Evolutionary conservation across 2,888 invertebrate species (phyloP).

Genomic region (Drosophila flavopinicola): DNA sequence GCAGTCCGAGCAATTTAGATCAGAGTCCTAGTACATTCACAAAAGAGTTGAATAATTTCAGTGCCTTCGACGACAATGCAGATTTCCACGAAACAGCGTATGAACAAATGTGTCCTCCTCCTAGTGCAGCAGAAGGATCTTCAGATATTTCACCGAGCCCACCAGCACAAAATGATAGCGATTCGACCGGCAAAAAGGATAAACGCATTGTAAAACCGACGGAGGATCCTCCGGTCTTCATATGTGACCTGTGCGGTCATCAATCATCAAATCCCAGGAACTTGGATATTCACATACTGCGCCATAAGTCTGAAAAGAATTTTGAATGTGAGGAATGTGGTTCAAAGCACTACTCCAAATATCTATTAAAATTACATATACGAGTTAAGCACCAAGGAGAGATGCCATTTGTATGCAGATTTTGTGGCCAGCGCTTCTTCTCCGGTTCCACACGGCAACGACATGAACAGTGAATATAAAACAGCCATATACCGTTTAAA

Average conservation of each 20-base stretch:
- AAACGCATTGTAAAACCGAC: not conserved
- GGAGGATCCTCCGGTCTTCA: conserved; percentile 14
- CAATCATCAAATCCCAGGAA: conserved; percentile 15
- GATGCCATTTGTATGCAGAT: conserved; percentile 79
- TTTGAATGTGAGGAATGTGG: conserved; percentile 55
- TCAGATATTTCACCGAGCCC: not conserved
- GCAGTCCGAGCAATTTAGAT: not conserved
- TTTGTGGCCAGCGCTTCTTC: conserved; percentile 73
- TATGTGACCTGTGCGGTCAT: conserved; percentile 48
- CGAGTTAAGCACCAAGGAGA: conserved; percentile 79
- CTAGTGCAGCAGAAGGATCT: not conserved
- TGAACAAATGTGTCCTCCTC: not conserved
- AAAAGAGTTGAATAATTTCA: not conserved
- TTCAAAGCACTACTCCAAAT: conserved; percentile 45
- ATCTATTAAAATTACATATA: conserved; percentile 52
- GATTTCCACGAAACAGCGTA: not conserved
- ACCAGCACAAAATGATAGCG: not conserved
- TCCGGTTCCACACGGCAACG: conserved; percentile 63
- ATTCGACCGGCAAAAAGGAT: not conserved
- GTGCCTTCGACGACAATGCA: not conserved
- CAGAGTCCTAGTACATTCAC: not conserved
- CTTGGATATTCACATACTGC: conserved; percentile 43
- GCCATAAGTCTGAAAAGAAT: conserved; percentile 56
- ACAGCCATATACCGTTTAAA: not conserved
- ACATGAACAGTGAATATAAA: conserved; percentile 74